Percentiles rank a stretch among this genome's conserved stretches.
Conservation (phyloP, 2,797 vertebrate genomes). For the Tadarida brasiliensis region DNA sequence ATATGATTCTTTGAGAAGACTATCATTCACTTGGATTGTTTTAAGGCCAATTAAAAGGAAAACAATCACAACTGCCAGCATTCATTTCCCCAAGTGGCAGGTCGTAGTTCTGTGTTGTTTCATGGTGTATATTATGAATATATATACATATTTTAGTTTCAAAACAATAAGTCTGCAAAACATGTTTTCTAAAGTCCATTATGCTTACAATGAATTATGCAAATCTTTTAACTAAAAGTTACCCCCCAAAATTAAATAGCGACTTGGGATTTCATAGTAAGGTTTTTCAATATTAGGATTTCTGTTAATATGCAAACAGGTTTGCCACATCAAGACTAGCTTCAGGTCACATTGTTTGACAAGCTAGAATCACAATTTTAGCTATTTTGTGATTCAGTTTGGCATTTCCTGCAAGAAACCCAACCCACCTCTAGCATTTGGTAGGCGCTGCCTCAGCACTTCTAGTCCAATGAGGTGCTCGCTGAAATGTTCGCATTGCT, state of each 20-base stretch:
- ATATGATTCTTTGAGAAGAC: background rate
- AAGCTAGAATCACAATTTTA: background rate
- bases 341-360: conserved; percentile 4
- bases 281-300: background rate
- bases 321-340: background rate
- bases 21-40: conserved; percentile 3
- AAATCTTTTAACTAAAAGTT: conserved; percentile 57
- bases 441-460: background rate
- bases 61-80: background rate
- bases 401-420: background rate
- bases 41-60: conserved; percentile 61
- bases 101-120: background rate
- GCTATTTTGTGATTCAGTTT: background rate
- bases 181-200: conserved; percentile 34
- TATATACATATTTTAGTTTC: background rate
- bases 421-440: background rate
- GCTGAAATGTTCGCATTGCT: background rate
- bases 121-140: background rate
- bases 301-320: background rate
- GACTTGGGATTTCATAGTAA: background rate
- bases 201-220: conserved; percentile 15
- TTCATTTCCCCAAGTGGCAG: conserved; percentile 2
- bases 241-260: background rate
- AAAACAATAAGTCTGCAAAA: conserved; percentile 17
- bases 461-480: background rate